phyloP scores from a whole-genome alignment of 1,140 invertebrate species.

The Homarus americanus region DNA sequence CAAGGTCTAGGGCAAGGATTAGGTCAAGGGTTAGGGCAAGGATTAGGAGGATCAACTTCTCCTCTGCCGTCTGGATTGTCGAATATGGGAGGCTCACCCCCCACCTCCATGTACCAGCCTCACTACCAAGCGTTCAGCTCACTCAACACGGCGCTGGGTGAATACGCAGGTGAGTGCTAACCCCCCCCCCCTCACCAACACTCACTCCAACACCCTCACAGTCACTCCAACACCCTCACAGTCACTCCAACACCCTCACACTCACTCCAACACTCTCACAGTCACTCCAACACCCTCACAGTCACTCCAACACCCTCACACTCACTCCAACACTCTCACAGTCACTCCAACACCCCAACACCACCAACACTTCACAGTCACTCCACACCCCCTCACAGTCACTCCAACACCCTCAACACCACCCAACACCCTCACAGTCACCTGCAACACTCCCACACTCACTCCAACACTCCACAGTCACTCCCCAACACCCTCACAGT shows the following conservation, averaged over 20 bases:
- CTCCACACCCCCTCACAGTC: not conserved
- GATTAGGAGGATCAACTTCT: conserved; percentile 61
- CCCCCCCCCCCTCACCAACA: not conserved
- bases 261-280: not conserved
- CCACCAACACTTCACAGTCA: not conserved
- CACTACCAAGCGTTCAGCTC: conserved; percentile 72
- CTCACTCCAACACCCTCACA: not conserved
- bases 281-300: not conserved
- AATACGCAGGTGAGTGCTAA: conserved; percentile 69
- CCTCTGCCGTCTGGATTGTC: conserved; percentile 63
- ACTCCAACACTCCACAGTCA: not conserved
- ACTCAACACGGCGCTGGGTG: conserved; percentile 70
- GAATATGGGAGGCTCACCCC: conserved; percentile 48
- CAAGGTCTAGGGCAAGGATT: conserved; percentile 65
- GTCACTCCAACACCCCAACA: not conserved
- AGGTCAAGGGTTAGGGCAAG: conserved; percentile 58
- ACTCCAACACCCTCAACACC: not conserved
- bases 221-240: not conserved
- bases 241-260: not conserved
- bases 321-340: not conserved
- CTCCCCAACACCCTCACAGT: too few relatives aligned
- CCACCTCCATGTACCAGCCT: conserved; percentile 69
- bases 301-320: not conserved
- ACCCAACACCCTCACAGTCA: not conserved
- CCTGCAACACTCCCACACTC: not conserved